Base-by-base conservation (phyloP, 2,888 invertebrate genomes). In the Folsomia manolachei region DNA sequence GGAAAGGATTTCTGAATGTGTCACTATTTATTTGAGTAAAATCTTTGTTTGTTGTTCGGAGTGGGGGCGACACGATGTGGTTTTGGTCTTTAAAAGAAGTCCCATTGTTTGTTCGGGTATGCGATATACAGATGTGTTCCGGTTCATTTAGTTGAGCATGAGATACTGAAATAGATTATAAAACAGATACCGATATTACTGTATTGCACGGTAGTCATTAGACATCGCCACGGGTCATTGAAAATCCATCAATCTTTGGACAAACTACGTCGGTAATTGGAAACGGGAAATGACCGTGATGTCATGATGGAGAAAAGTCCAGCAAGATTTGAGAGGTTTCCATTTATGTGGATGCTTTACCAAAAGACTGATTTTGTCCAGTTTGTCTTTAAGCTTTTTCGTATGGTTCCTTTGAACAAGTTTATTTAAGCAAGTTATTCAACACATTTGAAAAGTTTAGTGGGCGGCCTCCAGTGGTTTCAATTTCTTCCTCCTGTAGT, bases 1-100 rank as follows among this genome's bases (percentile, higher is more conserved):
- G 14, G 23, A 24, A n/a, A 18, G 26, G n/a, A 26, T 21, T 63
- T 63, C n/a, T 63, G 63, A 21, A n/a, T 65, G 65, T 65, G 65
- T 65, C 27, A 65, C 65, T 65, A 27, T 27, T 27, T 39, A 27
- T 65, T 26, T 27, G 27, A 27, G 39, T 39, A 27, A 39, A 39
- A 4, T 39, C 39, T 39, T 39, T 39, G 14, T 39, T 39, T 39
- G 4, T 9, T 39, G 39, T 39, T 39, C 7, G 39, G 4, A 14
- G 39, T 39, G 39, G 39, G 39, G 39, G 39, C 39, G 4, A 14
- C 39, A 14, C 14, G 39, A 14, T 14, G 39, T 39, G 14, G 39
- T 39, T 14, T 39, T 14, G 39, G 39, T 39, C 39, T 39, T 39
- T 39, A n/a, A n/a, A n/a, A n/a, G n/a, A n/a, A n/a, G n/a, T n/a